These are phyloP conservation scores for Aplodontia rufa DNA, from an alignment of 2,113 vertebrate species.

Conservation along the genomic window DNA sequence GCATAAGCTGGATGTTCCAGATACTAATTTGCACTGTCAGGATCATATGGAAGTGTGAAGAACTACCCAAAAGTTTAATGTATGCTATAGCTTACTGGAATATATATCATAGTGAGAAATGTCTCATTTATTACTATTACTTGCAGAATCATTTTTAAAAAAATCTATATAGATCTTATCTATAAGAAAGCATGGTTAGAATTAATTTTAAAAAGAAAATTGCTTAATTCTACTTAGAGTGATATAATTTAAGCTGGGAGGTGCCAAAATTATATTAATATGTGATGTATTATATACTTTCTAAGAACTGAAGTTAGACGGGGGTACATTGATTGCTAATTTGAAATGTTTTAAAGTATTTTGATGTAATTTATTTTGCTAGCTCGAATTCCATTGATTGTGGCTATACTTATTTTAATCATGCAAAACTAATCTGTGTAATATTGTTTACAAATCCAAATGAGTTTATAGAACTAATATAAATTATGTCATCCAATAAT, in stretches of 20 bases:
- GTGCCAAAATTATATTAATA: neutral
- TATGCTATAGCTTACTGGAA: neutral
- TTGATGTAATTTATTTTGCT: slow-evolving; percentile 43
- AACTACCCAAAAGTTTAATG: neutral
- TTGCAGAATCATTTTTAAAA: neutral
- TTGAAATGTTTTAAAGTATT: slow-evolving; percentile 33
- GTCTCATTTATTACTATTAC: neutral
- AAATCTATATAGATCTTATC: neutral
- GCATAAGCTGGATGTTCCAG: neutral
- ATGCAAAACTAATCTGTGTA: neutral
- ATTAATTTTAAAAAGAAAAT: neutral
- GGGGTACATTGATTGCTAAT: neutral
- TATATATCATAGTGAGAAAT: neutral
- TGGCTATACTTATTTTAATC: slow-evolving; percentile 25
- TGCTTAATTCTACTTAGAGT: neutral
- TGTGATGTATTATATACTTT: neutral
- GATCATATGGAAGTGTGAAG: neutral
- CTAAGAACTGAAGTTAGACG: neutral
- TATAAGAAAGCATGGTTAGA: neutral
- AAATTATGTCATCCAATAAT: slow-evolving; percentile 35
- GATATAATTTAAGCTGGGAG: neutral
- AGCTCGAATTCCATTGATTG: slow-evolving; percentile 5
- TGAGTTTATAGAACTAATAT: neutral
- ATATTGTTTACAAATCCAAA: slow-evolving; percentile 35
- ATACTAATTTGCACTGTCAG: neutral